These are phyloP conservation scores for Dasyurus viverrinus DNA, from an alignment of 2,113 vertebrate genomes.

Conservation along the genomic window DNA sequence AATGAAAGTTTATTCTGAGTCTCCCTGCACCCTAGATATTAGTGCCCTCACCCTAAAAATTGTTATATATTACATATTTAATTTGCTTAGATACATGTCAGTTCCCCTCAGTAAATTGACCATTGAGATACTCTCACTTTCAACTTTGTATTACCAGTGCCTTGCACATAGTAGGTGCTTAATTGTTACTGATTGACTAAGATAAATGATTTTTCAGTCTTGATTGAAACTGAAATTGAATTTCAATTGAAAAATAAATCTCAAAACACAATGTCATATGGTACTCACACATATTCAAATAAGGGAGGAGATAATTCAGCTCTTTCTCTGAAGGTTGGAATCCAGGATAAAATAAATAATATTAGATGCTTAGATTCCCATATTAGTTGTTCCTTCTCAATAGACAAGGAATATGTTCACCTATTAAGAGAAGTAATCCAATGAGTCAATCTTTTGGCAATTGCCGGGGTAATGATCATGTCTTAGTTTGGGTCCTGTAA, in stretches of 20 bases:
- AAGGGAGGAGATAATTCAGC: background rate
- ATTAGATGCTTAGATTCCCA: background rate
- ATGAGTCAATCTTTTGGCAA: background rate
- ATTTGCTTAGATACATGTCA: background rate
- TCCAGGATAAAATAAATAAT: background rate
- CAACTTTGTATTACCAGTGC: background rate
- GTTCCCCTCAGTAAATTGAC: background rate
- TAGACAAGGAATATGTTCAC: constrained; percentile 27
- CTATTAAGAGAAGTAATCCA: constrained; percentile 24
- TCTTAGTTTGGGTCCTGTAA: constrained; percentile 1
- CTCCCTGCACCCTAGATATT: background rate
- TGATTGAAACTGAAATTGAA: background rate
- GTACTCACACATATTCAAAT: constrained; percentile 7
- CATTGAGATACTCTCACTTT: background rate
- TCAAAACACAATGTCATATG: background rate
- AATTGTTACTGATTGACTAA: background rate
- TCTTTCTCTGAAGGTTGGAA: background rate
- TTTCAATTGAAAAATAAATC: constrained; percentile 35
- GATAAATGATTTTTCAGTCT: background rate
- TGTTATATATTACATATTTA: background rate
- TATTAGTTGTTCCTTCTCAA: background rate
- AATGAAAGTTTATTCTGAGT: background rate
- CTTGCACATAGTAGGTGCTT: background rate
- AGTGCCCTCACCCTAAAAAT: background rate
- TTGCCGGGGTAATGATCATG: background rate